A percentile compares a stretch with the other conserved stretches of the same genome.
Evolutionary conservation across 2,888 invertebrate species (phyloP).

Genomic region (Lochmaea capreae): DNA sequence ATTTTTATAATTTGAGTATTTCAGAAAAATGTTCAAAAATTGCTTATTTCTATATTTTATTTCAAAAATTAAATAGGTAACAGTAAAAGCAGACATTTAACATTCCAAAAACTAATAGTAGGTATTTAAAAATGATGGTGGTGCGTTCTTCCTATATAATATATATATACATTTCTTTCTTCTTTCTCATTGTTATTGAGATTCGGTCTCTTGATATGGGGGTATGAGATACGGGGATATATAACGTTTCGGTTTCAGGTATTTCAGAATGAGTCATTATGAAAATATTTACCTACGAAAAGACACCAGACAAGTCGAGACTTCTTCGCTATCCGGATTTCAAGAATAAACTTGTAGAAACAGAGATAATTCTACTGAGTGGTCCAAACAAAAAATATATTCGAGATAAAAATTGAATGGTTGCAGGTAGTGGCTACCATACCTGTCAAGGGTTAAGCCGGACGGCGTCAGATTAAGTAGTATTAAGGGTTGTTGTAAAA

Average conservation of each 20-base stretch:
- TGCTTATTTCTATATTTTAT: too few relatives aligned
- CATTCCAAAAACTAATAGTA: too few relatives aligned
- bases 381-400: neutral
- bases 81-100: too few relatives aligned
- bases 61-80: too few relatives aligned
- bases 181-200: conserved; percentile 4
- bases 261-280: conserved; percentile 13
- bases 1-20: too few relatives aligned
- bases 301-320: conserved; percentile 6
- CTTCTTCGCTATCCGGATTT: neutral
- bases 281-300: neutral
- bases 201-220: neutral
- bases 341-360: conserved; percentile 1
- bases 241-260: conserved; percentile 6
- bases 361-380: neutral
- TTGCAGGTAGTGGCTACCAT: too few relatives aligned
- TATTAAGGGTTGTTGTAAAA: too few relatives aligned
- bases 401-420: too few relatives aligned
- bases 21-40: too few relatives aligned
- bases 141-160: neutral
- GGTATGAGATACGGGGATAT: conserved; percentile 8
- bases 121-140: conserved; percentile 3
- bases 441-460: too few relatives aligned
- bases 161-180: conserved; percentile 2
- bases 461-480: too few relatives aligned